phyloP scores from a whole-genome alignment of 1,140 invertebrate genomes.

The Macrocentrus cingulum region DNA sequence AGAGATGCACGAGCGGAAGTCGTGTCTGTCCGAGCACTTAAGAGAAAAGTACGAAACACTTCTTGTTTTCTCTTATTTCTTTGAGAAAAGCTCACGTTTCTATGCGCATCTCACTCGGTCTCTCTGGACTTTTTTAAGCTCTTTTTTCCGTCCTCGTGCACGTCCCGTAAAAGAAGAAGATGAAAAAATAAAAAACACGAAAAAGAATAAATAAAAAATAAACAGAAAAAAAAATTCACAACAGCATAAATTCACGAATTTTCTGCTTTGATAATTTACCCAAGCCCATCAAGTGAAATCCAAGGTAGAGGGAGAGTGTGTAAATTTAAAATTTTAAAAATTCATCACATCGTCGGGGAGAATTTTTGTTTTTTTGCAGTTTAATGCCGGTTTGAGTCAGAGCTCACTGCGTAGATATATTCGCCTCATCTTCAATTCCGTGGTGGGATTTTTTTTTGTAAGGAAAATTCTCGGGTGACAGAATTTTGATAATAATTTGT shows the following conservation, averaged over 20 bases:
- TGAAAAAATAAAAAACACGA: no score
- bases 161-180: no score
- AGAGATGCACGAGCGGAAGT: constrained; percentile 17
- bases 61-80: not conserved
- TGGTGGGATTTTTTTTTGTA: constrained; percentile 17
- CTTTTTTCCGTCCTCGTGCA: no score
- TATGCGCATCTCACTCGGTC: not conserved
- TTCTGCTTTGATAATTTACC: constrained; percentile 1
- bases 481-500: constrained; percentile 24
- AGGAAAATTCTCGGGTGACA: not conserved
- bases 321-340: constrained; percentile 16
- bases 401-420: constrained; percentile 5
- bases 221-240: not conserved
- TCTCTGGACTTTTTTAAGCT: not conserved
- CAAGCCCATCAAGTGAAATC: not conserved
- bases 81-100: not conserved
- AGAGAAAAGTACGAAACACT: constrained; percentile 10
- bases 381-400: not conserved
- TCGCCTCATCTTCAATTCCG: not conserved
- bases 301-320: not conserved
- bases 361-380: not conserved
- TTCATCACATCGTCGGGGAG: no score
- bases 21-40: constrained; percentile 27
- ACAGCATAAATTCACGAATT: not conserved
- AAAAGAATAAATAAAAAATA: not conserved